Base-by-base conservation (phyloP, 2,113 vertebrate genomes). In the Poeciliopsis prolifica region DNA sequence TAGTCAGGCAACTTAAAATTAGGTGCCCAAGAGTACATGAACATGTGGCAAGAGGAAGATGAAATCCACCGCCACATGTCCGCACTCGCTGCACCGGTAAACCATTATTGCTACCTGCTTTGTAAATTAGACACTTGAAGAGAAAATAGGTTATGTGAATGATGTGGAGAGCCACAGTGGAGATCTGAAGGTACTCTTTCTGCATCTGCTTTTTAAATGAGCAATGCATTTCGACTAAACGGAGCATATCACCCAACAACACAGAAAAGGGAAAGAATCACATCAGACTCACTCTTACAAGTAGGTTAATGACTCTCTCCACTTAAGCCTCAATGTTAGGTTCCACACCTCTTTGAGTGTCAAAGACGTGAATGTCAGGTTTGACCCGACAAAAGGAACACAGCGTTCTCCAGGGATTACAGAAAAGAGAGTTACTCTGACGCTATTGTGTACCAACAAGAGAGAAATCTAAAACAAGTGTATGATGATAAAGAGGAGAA, bases 211-310 rank as follows among this genome's bases (percentile, higher is more conserved):
- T 40, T n/a, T 62, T 74, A 61, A 74, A 73, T 70, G 28, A 14
- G 9, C 68, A 61, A 61, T 68, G 9, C 3, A 74, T 44, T 81
- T 83, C 70, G 65, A 78, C 82, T 81, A 74, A 84, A 70, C 80
- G 68, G 85, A 88, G 73, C 83, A 70, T 29, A 80, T 86, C 31
- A 86, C 69, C 70, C 76, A 76, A 85, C 70, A 84, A 76, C 13
- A 61, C 5, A 15, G 64, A 80, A 35, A 68, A 28, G n/a, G 71
- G 54, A 80, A 73, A 65, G 61, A 78, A 74, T 73, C 78, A 58
- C 54, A 54, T 82, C 51, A 28, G 19, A 31, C 61, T 83, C 33
- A 30, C 33, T 61, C 74, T 75, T 31, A 51, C 44, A 65, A 51
- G 48, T 78, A 74, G 74, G 85, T 84, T 61, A 64, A 64, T 80